Conservation (phyloP, 1,140 invertebrate species). For the Danaus plexippus region DNA sequence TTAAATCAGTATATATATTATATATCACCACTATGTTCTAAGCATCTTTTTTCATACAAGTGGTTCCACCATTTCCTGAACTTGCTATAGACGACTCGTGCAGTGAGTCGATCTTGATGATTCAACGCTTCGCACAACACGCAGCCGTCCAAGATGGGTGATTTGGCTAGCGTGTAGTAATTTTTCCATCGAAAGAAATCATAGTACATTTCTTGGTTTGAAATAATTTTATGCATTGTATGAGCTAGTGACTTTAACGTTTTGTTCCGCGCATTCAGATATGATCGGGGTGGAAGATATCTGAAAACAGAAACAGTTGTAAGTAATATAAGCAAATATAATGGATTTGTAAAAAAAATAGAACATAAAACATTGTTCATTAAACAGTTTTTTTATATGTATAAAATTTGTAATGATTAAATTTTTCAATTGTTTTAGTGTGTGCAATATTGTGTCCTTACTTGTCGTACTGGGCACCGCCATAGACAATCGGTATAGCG, state of each 20-base stretch:
- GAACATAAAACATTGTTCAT: conserved; percentile 1
- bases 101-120: conserved; percentile 22
- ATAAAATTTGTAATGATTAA: too few species aligned
- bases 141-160: conserved; percentile 29
- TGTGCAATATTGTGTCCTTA: conserved; percentile 7
- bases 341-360: not conserved
- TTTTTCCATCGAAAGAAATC: conserved; percentile 47
- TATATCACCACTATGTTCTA: too few species aligned
- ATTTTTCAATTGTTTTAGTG: too few species aligned
- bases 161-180: conserved; percentile 35
- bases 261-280: conserved; percentile 28
- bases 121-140: conserved; percentile 35
- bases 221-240: conserved; percentile 33
- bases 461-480: conserved; percentile 48
- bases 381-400: too few species aligned
- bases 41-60: conserved; percentile 26
- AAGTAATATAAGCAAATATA: not conserved
- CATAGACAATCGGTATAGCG: conserved; percentile 70
- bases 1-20: too few species aligned
- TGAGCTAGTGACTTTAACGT: conserved; percentile 21
- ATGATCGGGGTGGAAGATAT: conserved; percentile 42
- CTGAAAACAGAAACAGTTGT: conserved; percentile 21
- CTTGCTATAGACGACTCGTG: conserved; percentile 13
- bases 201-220: conserved; percentile 32
- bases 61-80: conserved; percentile 49